Evolutionary conservation across 2,888 invertebrate species (phyloP), one percentile per base, ranked within the genome.

Genomic region (Muschampia plurimacula): DNA sequence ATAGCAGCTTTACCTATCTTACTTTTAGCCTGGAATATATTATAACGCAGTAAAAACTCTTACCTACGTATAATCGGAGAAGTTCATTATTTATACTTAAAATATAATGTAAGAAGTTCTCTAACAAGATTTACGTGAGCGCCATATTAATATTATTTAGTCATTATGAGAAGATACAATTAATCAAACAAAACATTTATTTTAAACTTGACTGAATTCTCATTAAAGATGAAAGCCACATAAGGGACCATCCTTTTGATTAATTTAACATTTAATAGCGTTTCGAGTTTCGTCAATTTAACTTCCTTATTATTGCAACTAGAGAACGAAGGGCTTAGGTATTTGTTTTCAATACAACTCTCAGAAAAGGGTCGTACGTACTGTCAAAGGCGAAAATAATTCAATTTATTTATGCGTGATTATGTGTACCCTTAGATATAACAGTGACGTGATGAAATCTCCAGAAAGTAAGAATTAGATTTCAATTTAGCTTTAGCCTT

Each of bases 271-370:
- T 32, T 60, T 39, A 32, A 39, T 60, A 36, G 52, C 52, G 22
- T 55, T 55, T 55, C 52, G 60, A 39, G 39, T 10, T 60, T 60
- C 39, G 10, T 10, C 28, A 28, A 36, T 6, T 36, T 39, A 13
- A 13, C 36, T 36, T 28, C 32, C 60, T 60, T 60, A 8, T 60
- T 60, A 39, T 60, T 60, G 32, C 39, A 44, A 63, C 62, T 10
- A 7, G 22, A 63, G 63, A 39, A 15, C 44, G 44, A 22, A 12
- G 28, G 63, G 63, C 60, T 67, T 67, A 64, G 2, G 64, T n/a
- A n/a, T 49, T 49, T 49, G n/a, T 49, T 66, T 4, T 57, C 41
- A 67, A 39, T 12, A 41, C 39, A 59, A 67, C 15, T 59, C 59
- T 8, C 57, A 44, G 32, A n/a, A 32, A 59, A 59, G 44, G 67